Base-by-base conservation (phyloP, 2,797 vertebrate species). In the Pristis pectinata region DNA sequence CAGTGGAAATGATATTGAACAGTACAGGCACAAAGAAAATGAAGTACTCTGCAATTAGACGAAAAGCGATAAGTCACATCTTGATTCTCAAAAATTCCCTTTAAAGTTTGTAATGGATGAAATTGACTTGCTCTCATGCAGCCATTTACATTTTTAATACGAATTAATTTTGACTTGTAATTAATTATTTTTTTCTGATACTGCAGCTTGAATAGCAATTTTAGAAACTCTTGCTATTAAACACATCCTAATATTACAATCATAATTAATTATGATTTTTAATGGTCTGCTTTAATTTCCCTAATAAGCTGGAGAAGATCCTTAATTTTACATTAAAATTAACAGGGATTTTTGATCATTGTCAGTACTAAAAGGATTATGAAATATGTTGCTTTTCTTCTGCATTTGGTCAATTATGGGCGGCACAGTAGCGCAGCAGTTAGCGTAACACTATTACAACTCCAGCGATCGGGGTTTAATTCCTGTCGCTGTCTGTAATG, bases 21-120 rank as follows among this genome's bases (percentile, higher is more conserved):
- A 93, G 44, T 74, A 49, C 24, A 74, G 37, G 34, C 92, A 34
- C 92, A 93, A 70, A 53, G 92, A 30, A 24, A 93, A 74, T 44
- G 92, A 74, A 93, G 41, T 93, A 92, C 27, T 53, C 70, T 70
- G 44, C 67, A 49, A 72, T 93, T 93, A 93, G 67, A 49, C 44
- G 41, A 53, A 67, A 44, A 74, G 41, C 6, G 41, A 72, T 74
- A 93, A 93, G 92, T 53, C 24, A 93, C 24, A 53, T 15, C 91
- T 72, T 44, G 61, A 72, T 64, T 91, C 64, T 93, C 67, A 93
- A 67, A 53, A 72, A 22, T 17, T 74, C 67, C 92, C 92, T 93
- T 74, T 93, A 72, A 44, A 44, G 0, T 70, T 64, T 72, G 91
- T 41, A 70, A 93, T 53, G 27, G 92, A 17, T 93, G 67, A 74